Conservation (phyloP, 2,113 vertebrate genomes). For the Podarcis cretensis region DNA sequence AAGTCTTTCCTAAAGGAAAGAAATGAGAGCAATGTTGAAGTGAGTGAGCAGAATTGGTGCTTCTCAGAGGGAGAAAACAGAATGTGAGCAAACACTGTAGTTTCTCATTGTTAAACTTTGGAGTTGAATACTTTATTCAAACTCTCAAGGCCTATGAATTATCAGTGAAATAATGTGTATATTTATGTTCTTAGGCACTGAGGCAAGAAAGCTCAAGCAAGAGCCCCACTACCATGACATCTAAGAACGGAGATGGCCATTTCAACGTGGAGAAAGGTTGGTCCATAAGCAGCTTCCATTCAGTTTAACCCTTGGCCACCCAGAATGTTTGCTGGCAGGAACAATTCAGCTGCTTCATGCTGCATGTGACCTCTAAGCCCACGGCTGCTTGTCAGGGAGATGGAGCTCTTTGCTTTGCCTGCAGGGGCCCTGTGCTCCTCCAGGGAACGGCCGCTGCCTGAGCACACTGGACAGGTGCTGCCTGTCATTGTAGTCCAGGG, state of each 20-base stretch:
- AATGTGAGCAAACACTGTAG: not conserved
- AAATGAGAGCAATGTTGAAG: not conserved
- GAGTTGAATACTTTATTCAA: not conserved
- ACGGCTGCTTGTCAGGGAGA: not conserved
- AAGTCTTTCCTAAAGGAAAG: not conserved
- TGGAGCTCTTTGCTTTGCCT: no score
- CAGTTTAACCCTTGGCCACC: rapidly evolving
- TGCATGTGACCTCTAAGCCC: not conserved
- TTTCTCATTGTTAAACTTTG: not conserved
- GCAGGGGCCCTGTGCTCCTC: no score
- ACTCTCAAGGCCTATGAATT: not conserved
- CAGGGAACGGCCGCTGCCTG: no score
- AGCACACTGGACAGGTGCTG: no score
- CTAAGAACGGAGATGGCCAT: slow-evolving; percentile 33
- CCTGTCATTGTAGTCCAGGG: no score
- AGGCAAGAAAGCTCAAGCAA: slow-evolving; percentile 49
- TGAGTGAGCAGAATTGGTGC: not conserved
- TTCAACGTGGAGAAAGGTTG: slow-evolving; percentile 62
- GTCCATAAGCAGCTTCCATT: slow-evolving; percentile 21
- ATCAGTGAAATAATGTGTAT: not conserved
- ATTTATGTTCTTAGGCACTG: slow-evolving; percentile 68
- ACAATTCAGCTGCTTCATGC: not conserved
- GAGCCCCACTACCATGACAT: not conserved
- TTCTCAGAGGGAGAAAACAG: not conserved
- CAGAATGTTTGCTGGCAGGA: not conserved